Evolutionary conservation across 2,113 vertebrate genomes (phyloP).

Genomic region (Sterrhoptilus dennistouni): DNA sequence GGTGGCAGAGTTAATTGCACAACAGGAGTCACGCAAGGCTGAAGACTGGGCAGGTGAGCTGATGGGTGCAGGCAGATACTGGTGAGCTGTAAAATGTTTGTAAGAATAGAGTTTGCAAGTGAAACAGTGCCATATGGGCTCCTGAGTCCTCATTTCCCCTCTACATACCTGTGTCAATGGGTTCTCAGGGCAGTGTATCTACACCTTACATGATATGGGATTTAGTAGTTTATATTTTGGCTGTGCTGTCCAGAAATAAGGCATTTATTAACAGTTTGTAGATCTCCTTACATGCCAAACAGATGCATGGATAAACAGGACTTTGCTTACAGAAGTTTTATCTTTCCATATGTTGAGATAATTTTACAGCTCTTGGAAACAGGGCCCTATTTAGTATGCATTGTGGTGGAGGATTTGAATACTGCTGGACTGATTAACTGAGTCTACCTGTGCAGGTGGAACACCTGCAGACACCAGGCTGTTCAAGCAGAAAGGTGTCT

Average conservation of each 20-base stretch:
- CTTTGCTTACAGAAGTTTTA: background rate
- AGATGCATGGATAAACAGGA: background rate
- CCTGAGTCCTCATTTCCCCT: background rate
- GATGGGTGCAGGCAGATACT: background rate
- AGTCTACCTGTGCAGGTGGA: background rate
- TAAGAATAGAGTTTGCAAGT: background rate
- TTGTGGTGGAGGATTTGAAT: background rate
- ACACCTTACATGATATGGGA: background rate
- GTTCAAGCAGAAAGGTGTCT: background rate
- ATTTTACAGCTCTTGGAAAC: background rate
- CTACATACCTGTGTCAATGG: fast-evolving
- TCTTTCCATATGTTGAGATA: background rate
- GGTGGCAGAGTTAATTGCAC: background rate
- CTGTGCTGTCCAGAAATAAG: background rate
- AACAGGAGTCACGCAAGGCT: background rate
- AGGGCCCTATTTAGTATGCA: background rate
- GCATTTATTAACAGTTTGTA: background rate
- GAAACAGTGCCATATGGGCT: background rate
- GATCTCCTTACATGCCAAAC: background rate
- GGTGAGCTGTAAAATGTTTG: background rate
- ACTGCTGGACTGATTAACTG: background rate
- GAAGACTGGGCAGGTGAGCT: background rate
- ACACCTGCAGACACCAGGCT: background rate
- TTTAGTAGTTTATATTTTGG: background rate
- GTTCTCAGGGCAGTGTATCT: background rate